phyloP scores from a whole-genome alignment of 2,888 invertebrate species.

The Synanthedon andrenaeformis region DNA sequence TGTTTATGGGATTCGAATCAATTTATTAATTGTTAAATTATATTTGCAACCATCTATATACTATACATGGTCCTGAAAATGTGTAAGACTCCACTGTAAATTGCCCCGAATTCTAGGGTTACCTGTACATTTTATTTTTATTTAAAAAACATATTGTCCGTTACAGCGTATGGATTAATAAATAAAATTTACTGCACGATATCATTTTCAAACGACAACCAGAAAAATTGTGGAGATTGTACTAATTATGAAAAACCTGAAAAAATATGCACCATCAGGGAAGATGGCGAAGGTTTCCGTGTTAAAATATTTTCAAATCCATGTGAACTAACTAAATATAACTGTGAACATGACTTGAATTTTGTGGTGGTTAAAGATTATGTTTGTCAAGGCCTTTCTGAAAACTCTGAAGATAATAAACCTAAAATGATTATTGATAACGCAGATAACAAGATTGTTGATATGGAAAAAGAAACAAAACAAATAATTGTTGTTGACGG shows the following conservation, averaged over 20 bases:
- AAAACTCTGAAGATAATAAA: neutral
- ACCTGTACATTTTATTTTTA: too few species aligned
- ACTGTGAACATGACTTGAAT: constrained; percentile 25
- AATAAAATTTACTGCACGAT: constrained; percentile 29
- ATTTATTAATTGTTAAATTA: too few species aligned
- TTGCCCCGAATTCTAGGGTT: too few species aligned
- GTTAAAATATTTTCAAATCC: constrained; percentile 31
- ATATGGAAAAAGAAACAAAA: neutral
- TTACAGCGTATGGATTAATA: constrained; percentile 27
- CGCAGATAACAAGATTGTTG: neutral
- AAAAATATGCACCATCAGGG: constrained; percentile 32
- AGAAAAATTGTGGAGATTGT: neutral
- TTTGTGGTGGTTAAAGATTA: constrained; percentile 29
- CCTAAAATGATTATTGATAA: neutral
- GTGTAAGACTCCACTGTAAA: too few species aligned
- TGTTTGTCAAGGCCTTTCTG: constrained; percentile 23
- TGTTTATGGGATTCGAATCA: too few species aligned
- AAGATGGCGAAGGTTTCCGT: constrained; percentile 34
- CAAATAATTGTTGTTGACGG: constrained; percentile 28
- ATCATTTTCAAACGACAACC: constrained; percentile 9
- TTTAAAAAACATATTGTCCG: neutral
- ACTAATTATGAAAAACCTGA: neutral
- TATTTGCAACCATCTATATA: too few species aligned
- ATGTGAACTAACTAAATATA: constrained; percentile 32
- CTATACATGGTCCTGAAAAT: too few species aligned